Conservation (phyloP, 2,888 invertebrate genomes). For the Xestia rhomboidea region DNA sequence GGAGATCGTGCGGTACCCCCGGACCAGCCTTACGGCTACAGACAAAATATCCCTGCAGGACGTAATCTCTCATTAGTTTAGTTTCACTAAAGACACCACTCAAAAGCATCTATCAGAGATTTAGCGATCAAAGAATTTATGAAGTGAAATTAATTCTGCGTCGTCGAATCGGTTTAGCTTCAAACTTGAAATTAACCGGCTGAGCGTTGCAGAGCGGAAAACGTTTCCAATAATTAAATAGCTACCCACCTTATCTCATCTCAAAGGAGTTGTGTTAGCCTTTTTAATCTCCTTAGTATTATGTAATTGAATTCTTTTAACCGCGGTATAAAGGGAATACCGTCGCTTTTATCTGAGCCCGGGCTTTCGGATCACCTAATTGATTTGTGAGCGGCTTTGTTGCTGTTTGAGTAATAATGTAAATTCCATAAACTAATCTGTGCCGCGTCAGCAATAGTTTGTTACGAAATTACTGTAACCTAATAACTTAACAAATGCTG, state of each 20-base stretch:
- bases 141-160: conserved; percentile 71
- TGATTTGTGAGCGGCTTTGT: conserved; percentile 82
- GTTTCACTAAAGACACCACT: conserved; percentile 44
- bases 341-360: conserved; percentile 84
- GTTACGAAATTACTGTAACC: conserved; percentile 53
- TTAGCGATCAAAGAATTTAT: conserved; percentile 67
- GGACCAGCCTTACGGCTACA: too few relatives aligned
- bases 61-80: conserved; percentile 37
- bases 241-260: conserved; percentile 81
- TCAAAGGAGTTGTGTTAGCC: conserved; percentile 86
- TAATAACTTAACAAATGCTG: conserved; percentile 51
- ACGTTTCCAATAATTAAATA: conserved; percentile 84
- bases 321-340: conserved; percentile 86
- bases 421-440: conserved; percentile 64
- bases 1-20: too few relatives aligned
- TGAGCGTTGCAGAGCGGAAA: conserved; percentile 71
- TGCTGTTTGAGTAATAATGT: conserved; percentile 75
- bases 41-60: conserved; percentile 10
- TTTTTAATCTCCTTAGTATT: conserved; percentile 88
- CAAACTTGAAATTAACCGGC: conserved; percentile 73
- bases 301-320: conserved; percentile 89
- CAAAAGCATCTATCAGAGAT: conserved; percentile 57
- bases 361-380: conserved; percentile 84
- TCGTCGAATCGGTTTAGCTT: conserved; percentile 69
- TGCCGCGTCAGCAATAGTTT: conserved; percentile 50